Percentiles rank a stretch among this genome's conserved stretches.
Evolutionary conservation across 1,140 invertebrate species (phyloP).

Genomic region (Drosophila lacteicornis): DNA sequence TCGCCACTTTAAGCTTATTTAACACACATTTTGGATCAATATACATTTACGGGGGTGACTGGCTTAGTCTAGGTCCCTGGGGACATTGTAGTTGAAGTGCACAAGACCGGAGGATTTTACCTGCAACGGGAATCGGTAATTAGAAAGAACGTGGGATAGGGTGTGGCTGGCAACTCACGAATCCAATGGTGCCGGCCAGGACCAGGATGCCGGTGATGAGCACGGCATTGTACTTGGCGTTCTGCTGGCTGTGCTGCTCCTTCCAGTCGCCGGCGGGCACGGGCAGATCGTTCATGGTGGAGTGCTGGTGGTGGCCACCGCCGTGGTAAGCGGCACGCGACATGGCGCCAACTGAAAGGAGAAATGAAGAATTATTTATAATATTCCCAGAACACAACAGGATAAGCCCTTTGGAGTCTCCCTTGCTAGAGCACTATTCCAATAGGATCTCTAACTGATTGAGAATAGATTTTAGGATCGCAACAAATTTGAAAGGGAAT

Average conservation of each 20-base stretch:
- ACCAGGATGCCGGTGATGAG: constrained; percentile 88
- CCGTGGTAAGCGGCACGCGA: constrained; percentile 82
- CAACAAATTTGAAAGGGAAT: not conserved
- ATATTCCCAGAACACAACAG: too few relatives aligned
- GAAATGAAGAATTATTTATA: constrained; percentile 5
- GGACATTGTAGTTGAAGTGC: constrained; percentile 87
- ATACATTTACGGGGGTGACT: constrained; percentile 41
- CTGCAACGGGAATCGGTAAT: constrained; percentile 64
- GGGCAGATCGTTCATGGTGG: constrained; percentile 90
- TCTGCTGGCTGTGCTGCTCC: constrained; percentile 87
- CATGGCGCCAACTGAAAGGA: constrained; percentile 68
- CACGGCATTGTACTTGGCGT: constrained; percentile 89
- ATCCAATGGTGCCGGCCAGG: constrained; percentile 86
- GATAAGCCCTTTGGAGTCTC: too few relatives aligned
- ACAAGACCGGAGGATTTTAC: constrained; percentile 87
- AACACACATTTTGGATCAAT: constrained; percentile 69
- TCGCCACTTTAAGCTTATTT: constrained; percentile 79
- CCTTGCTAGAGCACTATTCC: not conserved
- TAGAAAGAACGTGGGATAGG: not conserved
- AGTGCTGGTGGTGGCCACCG: constrained; percentile 63
- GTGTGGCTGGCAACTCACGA: constrained; percentile 85
- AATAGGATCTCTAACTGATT: not conserved
- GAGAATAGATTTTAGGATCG: too few relatives aligned
- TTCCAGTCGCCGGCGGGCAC: constrained; percentile 91
- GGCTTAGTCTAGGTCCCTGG: constrained; percentile 86